Conservation (phyloP, 2,888 invertebrate genomes). For the Perizoma affinitatum region DNA sequence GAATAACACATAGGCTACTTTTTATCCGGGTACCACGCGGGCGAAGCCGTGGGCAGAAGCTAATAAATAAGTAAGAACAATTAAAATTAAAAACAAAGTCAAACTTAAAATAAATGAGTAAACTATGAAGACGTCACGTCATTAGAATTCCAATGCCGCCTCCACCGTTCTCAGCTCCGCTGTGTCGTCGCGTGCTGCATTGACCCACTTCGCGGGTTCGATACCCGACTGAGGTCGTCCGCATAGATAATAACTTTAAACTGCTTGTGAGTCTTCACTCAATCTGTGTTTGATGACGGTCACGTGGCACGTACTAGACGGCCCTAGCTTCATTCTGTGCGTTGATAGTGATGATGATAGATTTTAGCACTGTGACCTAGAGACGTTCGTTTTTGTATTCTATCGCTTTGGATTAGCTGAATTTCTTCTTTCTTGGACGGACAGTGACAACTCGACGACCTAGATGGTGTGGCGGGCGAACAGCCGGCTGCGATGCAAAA, state of each 20-base stretch:
- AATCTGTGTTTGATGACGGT: conserved; percentile 35
- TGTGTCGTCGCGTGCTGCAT: conserved; percentile 67
- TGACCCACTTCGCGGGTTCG: conserved; percentile 79
- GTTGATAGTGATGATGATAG: neutral
- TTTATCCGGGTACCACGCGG: no score
- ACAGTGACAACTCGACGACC: no score
- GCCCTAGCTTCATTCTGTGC: neutral
- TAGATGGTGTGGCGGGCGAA: no score
- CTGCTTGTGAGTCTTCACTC: conserved; percentile 59
- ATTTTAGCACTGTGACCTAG: neutral
- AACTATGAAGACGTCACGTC: conserved; percentile 3
- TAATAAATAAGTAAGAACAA: neutral
- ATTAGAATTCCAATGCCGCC: conserved; percentile 44
- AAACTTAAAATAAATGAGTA: no score
- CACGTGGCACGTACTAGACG: conserved; percentile 27
- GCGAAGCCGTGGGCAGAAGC: no score
- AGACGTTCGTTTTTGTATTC: no score
- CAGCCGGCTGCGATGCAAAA: no score
- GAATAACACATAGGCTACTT: no score
- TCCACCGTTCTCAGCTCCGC: conserved; percentile 51
- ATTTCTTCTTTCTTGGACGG: no score
- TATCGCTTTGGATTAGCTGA: no score
- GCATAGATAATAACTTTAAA: conserved; percentile 67
- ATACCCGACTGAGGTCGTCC: conserved; percentile 73
- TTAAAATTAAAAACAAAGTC: neutral